phyloP scores from a whole-genome alignment of 1,140 invertebrate species.

The Paraescarpia echinospica region DNA sequence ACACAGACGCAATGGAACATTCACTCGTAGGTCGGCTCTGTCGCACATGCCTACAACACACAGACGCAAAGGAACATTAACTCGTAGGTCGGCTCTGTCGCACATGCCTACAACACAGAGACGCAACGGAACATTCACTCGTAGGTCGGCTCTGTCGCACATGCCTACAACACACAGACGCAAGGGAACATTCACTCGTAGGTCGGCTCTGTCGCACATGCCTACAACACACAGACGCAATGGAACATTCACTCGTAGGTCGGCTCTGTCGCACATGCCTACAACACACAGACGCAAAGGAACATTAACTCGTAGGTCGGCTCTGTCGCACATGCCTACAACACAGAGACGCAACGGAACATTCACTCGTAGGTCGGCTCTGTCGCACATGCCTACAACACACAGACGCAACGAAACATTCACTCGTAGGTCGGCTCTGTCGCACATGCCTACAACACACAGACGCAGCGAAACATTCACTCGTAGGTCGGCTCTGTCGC shows the following conservation, averaged over 20 bases:
- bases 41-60: background rate
- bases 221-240: too few species aligned
- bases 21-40: background rate
- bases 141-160: conserved; percentile 22
- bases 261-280: background rate
- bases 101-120: background rate
- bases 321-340: background rate
- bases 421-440: too few species aligned
- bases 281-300: too few species aligned
- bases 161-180: conserved; percentile 27
- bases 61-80: background rate
- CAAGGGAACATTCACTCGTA: conserved; percentile 45
- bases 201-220: background rate
- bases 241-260: conserved; percentile 44
- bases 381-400: too few species aligned
- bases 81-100: background rate
- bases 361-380: too few species aligned
- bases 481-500: too few species aligned
- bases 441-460: too few species aligned
- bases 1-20: background rate
- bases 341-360: background rate
- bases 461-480: background rate
- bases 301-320: conserved; percentile 39
- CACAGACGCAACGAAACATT: too few species aligned
- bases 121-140: background rate